These are phyloP conservation scores for Dipus sagitta DNA, from an alignment of 2,797 vertebrate genomes.

Conservation along the genomic window DNA sequence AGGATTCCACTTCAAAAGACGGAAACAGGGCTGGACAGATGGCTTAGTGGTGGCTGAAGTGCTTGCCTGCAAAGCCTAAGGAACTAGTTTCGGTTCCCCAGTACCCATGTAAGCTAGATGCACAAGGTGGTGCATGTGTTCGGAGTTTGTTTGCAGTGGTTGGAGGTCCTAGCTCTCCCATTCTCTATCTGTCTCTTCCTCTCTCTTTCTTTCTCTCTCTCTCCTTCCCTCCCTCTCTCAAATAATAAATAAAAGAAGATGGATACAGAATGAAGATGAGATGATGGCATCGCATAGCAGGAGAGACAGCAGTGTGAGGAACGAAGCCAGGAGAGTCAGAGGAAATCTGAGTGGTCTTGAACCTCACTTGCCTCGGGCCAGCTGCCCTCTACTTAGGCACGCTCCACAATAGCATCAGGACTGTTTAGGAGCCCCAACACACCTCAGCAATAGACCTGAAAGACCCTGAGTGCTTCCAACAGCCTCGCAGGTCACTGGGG, in stretches of 20 bases:
- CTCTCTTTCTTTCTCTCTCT: no score
- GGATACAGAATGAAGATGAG: not conserved
- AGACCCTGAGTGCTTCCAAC: not conserved
- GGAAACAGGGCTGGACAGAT: not conserved
- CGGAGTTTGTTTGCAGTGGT: no score
- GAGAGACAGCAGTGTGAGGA: not conserved
- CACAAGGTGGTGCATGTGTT: no score
- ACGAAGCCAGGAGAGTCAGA: not conserved
- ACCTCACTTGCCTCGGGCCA: rapidly evolving
- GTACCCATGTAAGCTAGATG: no score
- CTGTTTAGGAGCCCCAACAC: not conserved
- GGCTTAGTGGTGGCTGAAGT: no score
- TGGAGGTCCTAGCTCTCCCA: no score
- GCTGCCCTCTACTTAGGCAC: not conserved
- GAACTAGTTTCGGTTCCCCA: no score
- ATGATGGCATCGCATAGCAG: no score
- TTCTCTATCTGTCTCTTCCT: no score
- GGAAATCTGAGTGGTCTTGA: not conserved
- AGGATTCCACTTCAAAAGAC: not conserved
- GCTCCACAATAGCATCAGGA: not conserved
- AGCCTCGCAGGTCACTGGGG: not conserved
- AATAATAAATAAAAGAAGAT: no score
- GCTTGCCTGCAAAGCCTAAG: no score
- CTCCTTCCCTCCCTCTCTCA: no score
- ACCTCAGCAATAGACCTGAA: not conserved